Evolutionary conservation across 2,888 invertebrate genomes (phyloP), one percentile per base, ranked within the genome.

Genomic region (Griposia aprilina): DNA sequence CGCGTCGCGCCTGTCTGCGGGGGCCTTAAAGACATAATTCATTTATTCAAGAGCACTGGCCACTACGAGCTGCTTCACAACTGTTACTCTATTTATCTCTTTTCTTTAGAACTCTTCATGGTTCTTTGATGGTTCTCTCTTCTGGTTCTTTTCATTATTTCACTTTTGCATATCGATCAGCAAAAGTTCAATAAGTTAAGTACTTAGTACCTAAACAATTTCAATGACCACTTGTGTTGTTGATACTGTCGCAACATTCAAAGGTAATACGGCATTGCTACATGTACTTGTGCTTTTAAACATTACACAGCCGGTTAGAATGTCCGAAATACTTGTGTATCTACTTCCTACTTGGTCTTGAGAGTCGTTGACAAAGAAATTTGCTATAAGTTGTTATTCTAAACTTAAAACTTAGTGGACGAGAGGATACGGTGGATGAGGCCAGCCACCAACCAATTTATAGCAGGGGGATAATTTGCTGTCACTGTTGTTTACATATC

Each of bases 261-360:
- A 26, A 75, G 76, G 68, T 63, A 85, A 69, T 63, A 55, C 50
- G 20, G n/a, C 57, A 57, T 82, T 85, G 68, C 85, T 60, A 8
- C 66, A 85, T 36, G 60, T 82, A 59, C 69, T 68, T 57, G 36
- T 41, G 57, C 30, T 62, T 48, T 20, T 15, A 41, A 75, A 67
- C 57, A 86, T 75, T 70, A 75, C 82, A 41, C 55, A 45, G 23
- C 48, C 62, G 11, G 52, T 36, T 63, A 52, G 48, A 70, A 30
- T 36, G 55, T 69, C 69, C 23, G 74, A 70, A 57, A 82, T 86
- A 68, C 41, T 69, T n/a, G 15, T 48, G 20, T n/a, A 50, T 50
- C 4, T 6, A 36, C 26, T 30, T 41, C 17, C 17, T 52, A 52
- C 17, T 52, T 7, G 10, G 1, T 15, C 23, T 15, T 26, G 23